Conservation (phyloP, 2,113 vertebrate genomes). For the Tetraodon nigroviridis region DNA sequence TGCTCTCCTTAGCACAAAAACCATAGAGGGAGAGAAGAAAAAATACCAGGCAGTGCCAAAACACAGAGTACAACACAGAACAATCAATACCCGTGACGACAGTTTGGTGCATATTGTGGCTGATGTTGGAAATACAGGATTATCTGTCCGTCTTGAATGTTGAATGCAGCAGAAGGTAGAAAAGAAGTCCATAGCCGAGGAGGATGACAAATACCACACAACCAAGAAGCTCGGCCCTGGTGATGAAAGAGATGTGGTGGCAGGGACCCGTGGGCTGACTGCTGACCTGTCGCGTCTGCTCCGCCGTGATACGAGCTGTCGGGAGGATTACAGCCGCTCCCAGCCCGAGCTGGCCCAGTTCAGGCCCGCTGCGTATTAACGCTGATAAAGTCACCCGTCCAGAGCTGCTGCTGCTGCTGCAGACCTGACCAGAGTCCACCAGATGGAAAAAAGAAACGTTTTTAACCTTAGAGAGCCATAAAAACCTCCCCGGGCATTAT, state of each 20-base stretch:
- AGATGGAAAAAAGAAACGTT: constrained; percentile 6
- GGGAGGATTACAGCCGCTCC: constrained; percentile 23
- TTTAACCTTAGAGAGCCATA: constrained; percentile 28
- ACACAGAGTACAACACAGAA: no score
- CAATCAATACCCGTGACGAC: no score
- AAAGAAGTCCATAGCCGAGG: not conserved
- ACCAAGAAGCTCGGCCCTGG: constrained; percentile 2
- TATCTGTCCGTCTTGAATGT: no score
- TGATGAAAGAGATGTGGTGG: constrained; percentile 19
- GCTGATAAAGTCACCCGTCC: constrained; percentile 38
- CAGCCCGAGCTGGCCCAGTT: constrained; percentile 21
- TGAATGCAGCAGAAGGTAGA: not conserved
- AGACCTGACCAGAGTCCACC: constrained; percentile 7
- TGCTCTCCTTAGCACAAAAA: no score
- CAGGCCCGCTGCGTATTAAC: constrained; percentile 35
- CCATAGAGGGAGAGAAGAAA: no score
- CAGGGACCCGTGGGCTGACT: constrained; percentile 14
- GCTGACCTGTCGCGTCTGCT: constrained; percentile 32
- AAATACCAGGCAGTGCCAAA: no score
- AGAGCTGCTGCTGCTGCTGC: constrained; percentile 4
- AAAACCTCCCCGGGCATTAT: constrained; percentile 8
- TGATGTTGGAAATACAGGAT: no score
- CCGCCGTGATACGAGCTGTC: constrained; percentile 47
- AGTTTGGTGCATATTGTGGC: no score
- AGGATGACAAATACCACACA: constrained; percentile 5